A percentile compares a stretch with the other conserved stretches of the same genome.
phyloP scores from a whole-genome alignment of 92 coral and sea anemone species.

The Phymanthus crucifer region DNA sequence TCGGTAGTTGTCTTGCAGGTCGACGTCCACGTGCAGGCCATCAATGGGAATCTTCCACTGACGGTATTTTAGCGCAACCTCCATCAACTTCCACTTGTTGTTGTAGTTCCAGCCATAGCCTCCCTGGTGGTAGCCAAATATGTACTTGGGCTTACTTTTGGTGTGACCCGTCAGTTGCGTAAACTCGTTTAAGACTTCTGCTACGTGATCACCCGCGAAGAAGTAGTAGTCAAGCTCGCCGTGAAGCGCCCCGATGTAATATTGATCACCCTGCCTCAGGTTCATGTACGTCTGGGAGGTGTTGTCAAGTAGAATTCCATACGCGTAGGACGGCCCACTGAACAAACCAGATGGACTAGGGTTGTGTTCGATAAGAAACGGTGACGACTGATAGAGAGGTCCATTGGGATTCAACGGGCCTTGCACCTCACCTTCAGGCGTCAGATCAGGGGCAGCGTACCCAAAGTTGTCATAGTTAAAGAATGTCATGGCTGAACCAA shows the following conservation, averaged over 20 bases:
- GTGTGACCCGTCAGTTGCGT: slow-evolving; percentile 77
- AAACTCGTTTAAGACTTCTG: slow-evolving; percentile 66
- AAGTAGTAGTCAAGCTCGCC: slow-evolving; percentile 83
- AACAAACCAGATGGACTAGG: slow-evolving; percentile 67
- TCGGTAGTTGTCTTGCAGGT: slow-evolving; percentile 72
- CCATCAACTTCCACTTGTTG: slow-evolving; percentile 80
- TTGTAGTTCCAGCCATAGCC: slow-evolving; percentile 77
- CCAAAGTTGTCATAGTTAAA: slow-evolving; percentile 84
- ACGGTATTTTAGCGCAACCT: slow-evolving; percentile 76
- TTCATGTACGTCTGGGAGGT: slow-evolving; percentile 76
- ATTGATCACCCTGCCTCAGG: slow-evolving; percentile 67
- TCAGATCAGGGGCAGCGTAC: slow-evolving; percentile 72
- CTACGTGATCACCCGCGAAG: slow-evolving; percentile 77
- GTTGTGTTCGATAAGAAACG: slow-evolving; percentile 75
- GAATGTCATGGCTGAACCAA: slow-evolving; percentile 73
- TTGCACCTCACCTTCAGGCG: slow-evolving; percentile 67
- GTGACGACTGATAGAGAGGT: slow-evolving; percentile 79
- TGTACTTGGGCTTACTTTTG: slow-evolving; percentile 57
- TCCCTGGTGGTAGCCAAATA: slow-evolving; percentile 80
- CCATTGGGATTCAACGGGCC: slow-evolving; percentile 74
- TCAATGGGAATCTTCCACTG: slow-evolving; percentile 76
- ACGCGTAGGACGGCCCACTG: slow-evolving; percentile 67
- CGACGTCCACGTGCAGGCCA: slow-evolving; percentile 77
- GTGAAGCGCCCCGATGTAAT: slow-evolving; percentile 74
- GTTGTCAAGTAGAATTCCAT: slow-evolving; percentile 76